Evolutionary conservation across 1,140 invertebrate species (phyloP), one percentile per base, ranked within the genome.

Genomic region (Pogonomyrmex californicus): DNA sequence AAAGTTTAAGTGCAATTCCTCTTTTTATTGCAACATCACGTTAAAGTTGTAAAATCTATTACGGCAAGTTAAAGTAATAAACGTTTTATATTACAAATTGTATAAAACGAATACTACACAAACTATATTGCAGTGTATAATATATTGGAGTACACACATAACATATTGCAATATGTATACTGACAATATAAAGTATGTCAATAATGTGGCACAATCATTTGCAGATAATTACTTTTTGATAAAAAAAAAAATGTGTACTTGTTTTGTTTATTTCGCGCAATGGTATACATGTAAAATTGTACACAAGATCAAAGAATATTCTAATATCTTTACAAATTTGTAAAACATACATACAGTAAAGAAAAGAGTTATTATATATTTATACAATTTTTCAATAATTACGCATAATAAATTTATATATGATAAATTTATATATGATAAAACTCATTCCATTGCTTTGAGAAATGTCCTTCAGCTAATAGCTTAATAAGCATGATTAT

Each of bases 1-100:
- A 47, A 23, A 79, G 49, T 86, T 71, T 71, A 88, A 89, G 76
- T 89, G 88, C 87, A 86, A 89, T 90, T 90, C 75, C 79, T 73
- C 51, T 83, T 83, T 83, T 83, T 83, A 83, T 82, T 82, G 54
- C 68, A 36, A 75, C 17, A 0, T 60, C 41, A 49, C 56, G 33
- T 73, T 73, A 33, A 75, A 75, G 38, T 49, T 75, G 30, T 33
- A 41, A 83, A 75, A 62, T 73, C 7, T 49, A 47, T 81, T 36
- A 54, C 14, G 33, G 36, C 47, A 56, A 47, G 36, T 66, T 41
- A 70, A 33, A 79, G 23, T 65, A 66, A 49, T 23, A 17, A 23
- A 38, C 41, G 56, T 79, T 79, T 79, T 79, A 78, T 65, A 78
- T 78, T 17, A 78, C 44, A 68, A n/a, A 81, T 70, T 81, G 5